phyloP scores from a whole-genome alignment of 2,113 vertebrate species.

The Porphyrio hochstetteri region DNA sequence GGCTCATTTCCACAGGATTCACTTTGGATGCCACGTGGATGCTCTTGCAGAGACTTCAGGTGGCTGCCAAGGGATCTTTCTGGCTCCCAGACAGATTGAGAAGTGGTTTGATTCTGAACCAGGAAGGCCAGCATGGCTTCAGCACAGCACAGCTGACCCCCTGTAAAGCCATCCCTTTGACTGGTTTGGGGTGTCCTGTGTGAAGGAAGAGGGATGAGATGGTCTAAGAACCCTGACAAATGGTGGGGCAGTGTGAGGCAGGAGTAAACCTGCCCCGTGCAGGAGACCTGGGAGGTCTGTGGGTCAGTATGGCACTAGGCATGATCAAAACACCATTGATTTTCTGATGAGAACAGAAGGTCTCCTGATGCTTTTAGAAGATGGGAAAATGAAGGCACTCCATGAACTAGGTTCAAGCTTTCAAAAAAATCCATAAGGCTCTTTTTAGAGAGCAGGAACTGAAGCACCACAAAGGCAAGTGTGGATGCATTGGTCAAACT shows the following conservation, averaged over 20 bases:
- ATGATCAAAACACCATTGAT: background rate
- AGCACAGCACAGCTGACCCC: no score
- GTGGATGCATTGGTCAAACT: background rate
- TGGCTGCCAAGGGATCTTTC: background rate
- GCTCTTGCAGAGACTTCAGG: background rate
- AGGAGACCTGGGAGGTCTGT: background rate
- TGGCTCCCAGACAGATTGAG: background rate
- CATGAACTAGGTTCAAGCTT: background rate
- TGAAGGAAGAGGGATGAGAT: background rate
- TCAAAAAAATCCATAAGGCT: background rate
- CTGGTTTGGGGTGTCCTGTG: background rate
- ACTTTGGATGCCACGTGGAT: background rate
- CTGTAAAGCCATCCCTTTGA: background rate
- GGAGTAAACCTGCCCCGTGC: background rate
- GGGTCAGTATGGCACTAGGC: background rate
- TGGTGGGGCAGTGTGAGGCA: background rate
- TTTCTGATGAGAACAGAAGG: background rate
- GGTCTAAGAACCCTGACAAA: background rate
- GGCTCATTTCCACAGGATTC: background rate
- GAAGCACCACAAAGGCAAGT: background rate
- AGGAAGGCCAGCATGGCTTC: background rate
- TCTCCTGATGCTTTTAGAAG: background rate
- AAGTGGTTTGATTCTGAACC: background rate
- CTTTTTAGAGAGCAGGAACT: background rate
- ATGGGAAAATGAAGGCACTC: background rate